Evolutionary conservation across 2,888 invertebrate species (phyloP), one percentile per base, ranked within the genome.

Genomic region (Stegana nigrithorax): DNA sequence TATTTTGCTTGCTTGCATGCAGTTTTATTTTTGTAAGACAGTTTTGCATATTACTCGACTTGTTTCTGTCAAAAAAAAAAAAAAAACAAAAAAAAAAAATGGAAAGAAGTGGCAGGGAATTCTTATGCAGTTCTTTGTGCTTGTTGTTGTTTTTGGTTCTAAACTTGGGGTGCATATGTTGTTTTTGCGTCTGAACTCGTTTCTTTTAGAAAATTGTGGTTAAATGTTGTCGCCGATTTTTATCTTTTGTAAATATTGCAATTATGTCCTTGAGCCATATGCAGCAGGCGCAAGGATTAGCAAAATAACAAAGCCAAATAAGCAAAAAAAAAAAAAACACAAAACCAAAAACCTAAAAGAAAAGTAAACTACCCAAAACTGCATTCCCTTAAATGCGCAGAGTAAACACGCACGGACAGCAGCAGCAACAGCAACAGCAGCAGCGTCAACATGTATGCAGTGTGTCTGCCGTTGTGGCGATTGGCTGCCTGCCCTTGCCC

Each of bases 181-280:
- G 14, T 39, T 17, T 17, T 39, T 39, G 39, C 39, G 4, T 39
- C 17, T 4, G 17, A 39, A 39, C 39, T 39, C 17, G 39, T 39
- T 47, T 47, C 75, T 72, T 76, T 76, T 80, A 69, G 78, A 67
- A 69, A 69, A 72, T 78, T 76, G 75, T 80, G 75, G 75, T 76
- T 76, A 80, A 36, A 76, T 76, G 80, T 76, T 80, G 80, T 75
- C 78, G 76, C 80, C 72, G 78, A 78, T 73, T 75, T 74, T 76
- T 73, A 75, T 78, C 76, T 75, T 61, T 32, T 56, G 72, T 70
- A 76, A 76, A 76, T 73, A 76, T 78, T 76, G 80, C 80, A 80
- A 76, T 76, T 74, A 80, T 76, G 78, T 80, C 68, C 80, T 76
- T 67, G 21, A 68, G 76, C 70, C 76, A 78, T 73, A 71, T 65